phyloP scores from a whole-genome alignment of 2,797 vertebrate species.

The Scleropages formosus region DNA sequence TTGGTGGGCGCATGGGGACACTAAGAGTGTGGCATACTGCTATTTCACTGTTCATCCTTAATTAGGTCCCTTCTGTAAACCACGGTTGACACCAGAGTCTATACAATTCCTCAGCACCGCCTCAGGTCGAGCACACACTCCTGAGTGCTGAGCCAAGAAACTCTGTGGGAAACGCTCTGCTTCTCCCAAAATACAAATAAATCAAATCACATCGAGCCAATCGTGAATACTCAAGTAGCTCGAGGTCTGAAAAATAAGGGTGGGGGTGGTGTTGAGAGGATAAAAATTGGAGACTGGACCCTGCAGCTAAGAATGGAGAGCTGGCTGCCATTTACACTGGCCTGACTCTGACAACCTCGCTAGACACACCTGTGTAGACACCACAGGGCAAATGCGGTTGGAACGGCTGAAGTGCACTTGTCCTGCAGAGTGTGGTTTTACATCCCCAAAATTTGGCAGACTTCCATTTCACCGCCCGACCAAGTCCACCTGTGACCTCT shows the following conservation, averaged over 20 bases:
- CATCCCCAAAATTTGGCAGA: not conserved
- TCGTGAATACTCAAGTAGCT: conserved; percentile 64
- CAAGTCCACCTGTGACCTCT: conserved; percentile 51
- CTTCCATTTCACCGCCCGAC: conserved; percentile 31
- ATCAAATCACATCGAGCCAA: conserved; percentile 72
- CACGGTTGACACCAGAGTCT: not conserved
- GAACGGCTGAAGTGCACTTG: conserved; percentile 53
- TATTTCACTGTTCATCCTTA: not conserved
- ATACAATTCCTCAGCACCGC: conserved; percentile 42
- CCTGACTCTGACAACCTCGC: conserved; percentile 46
- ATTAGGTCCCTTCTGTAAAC: conserved; percentile 10
- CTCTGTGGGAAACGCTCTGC: conserved; percentile 72
- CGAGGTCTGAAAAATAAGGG: conserved; percentile 15
- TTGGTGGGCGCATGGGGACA: not conserved
- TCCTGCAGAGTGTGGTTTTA: conserved; percentile 30
- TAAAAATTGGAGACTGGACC: conserved; percentile 52
- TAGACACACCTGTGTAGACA: conserved; percentile 49
- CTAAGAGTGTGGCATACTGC: not conserved
- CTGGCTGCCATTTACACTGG: conserved; percentile 46
- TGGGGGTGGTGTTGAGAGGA: conserved; percentile 27
- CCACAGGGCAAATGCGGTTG: conserved; percentile 63
- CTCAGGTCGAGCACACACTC: conserved; percentile 47
- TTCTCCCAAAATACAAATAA: conserved; percentile 72
- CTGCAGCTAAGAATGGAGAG: conserved; percentile 55
- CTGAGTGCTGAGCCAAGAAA: conserved; percentile 64